Conservation (phyloP, 2,797 vertebrate genomes). For the Microtus californicus region DNA sequence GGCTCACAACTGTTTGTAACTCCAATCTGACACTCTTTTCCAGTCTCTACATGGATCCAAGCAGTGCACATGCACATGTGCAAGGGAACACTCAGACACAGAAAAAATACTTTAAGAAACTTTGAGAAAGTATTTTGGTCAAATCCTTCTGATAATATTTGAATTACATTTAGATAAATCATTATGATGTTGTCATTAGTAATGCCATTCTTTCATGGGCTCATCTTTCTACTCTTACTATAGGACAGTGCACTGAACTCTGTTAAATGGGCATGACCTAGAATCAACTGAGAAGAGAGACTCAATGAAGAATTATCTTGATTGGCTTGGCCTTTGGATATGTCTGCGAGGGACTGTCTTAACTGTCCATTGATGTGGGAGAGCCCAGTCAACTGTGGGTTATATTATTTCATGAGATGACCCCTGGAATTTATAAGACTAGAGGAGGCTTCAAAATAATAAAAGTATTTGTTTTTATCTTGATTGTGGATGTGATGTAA, state of each 20-base stretch:
- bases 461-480: background rate
- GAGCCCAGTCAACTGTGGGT: background rate
- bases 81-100: background rate
- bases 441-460: background rate
- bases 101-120: too few species aligned
- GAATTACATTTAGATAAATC: background rate
- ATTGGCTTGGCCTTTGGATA: background rate
- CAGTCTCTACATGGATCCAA: background rate
- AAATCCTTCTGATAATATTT: slow-evolving; percentile 35
- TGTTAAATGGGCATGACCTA: background rate
- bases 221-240: background rate
- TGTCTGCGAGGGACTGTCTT: background rate
- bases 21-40: background rate
- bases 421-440: background rate
- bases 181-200: slow-evolving; percentile 8
- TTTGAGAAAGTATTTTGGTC: background rate
- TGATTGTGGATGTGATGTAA: background rate
- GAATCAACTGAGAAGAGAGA: background rate
- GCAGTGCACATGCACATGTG: background rate
- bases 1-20: background rate
- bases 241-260: background rate
- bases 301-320: background rate
- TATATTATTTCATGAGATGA: background rate
- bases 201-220: background rate
- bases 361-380: background rate